Percentiles rank a stretch among this genome's conserved stretches.
phyloP scores from a whole-genome alignment of 1,140 invertebrate species.

The Anastrepha obliqua region DNA sequence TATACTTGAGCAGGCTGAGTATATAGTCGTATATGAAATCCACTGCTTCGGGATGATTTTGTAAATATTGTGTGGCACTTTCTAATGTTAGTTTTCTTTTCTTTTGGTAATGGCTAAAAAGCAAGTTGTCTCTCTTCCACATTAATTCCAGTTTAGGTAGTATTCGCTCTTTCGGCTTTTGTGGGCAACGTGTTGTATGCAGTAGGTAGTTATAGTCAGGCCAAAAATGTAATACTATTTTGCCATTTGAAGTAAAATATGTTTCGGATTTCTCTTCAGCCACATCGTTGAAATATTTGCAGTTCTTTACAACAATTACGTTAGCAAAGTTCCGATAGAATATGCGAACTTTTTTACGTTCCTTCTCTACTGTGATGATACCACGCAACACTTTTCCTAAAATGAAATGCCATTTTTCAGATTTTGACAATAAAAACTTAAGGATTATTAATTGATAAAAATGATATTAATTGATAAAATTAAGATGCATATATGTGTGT shows the following conservation, averaged over 20 bases:
- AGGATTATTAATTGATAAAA: too few relatives aligned
- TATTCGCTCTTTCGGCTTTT: slow-evolving; percentile 58
- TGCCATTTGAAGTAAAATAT: slow-evolving; percentile 64
- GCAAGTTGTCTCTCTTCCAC: slow-evolving; percentile 64
- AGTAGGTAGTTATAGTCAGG: slow-evolving; percentile 66
- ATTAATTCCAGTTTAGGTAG: slow-evolving; percentile 67
- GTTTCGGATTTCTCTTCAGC: slow-evolving; percentile 69
- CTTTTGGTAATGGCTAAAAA: slow-evolving; percentile 59
- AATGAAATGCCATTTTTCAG: background rate
- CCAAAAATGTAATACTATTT: slow-evolving; percentile 68
- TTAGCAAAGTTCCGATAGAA: slow-evolving; percentile 68
- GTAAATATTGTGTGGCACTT: slow-evolving; percentile 63
- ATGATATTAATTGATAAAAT: too few relatives aligned
- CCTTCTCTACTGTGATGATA: slow-evolving; percentile 64
- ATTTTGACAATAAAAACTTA: too few relatives aligned
- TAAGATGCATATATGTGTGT: too few relatives aligned
- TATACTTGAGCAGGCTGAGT: slow-evolving; percentile 66
- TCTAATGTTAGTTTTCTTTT: slow-evolving; percentile 66
- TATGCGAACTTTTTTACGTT: slow-evolving; percentile 67
- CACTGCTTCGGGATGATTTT: slow-evolving; percentile 61
- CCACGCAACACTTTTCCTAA: slow-evolving; percentile 63
- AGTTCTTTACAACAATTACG: slow-evolving; percentile 63
- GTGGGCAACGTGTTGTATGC: slow-evolving; percentile 63
- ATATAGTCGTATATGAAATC: slow-evolving; percentile 70
- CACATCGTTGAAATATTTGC: slow-evolving; percentile 70